A percentile compares a stretch with the other conserved stretches of the same genome.
Conservation (phyloP, 2,888 invertebrate genomes). For the Stenodema calcarata region DNA sequence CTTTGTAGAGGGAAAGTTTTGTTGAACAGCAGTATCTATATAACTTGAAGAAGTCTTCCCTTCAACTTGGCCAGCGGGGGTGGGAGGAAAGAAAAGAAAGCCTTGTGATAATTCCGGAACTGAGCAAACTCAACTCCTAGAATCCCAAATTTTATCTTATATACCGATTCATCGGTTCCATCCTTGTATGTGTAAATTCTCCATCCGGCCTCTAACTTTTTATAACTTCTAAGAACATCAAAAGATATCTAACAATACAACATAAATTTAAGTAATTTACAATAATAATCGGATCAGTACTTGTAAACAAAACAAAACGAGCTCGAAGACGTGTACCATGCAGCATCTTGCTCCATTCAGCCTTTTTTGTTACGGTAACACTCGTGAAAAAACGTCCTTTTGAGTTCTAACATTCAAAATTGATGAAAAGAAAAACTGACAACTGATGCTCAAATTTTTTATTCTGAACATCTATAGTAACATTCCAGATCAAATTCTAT, state of each 20-base stretch:
- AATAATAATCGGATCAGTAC: too few relatives aligned
- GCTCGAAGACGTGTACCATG: too few relatives aligned
- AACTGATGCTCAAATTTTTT: too few relatives aligned
- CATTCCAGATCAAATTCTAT: too few relatives aligned
- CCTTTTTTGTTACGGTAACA: too few relatives aligned
- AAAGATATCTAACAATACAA: neutral
- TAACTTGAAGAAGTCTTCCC: conserved; percentile 24
- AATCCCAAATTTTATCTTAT: conserved; percentile 13
- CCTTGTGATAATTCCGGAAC: neutral
- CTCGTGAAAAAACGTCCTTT: too few relatives aligned
- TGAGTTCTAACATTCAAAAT: too few relatives aligned
- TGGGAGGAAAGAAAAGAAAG: neutral
- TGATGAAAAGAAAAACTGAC: too few relatives aligned
- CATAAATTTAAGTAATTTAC: neutral
- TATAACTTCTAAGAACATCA: neutral
- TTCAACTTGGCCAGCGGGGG: neutral
- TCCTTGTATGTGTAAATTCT: neutral
- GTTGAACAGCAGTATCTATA: conserved; percentile 25
- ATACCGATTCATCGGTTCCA: neutral
- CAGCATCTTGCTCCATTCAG: too few relatives aligned
- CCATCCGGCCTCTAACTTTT: neutral
- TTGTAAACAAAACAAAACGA: too few relatives aligned
- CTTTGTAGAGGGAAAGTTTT: conserved; percentile 33
- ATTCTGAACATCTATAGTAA: too few relatives aligned
- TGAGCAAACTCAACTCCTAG: neutral